Conservation (phyloP, 2,113 vertebrate genomes). For the Rhombomys opimus region DNA sequence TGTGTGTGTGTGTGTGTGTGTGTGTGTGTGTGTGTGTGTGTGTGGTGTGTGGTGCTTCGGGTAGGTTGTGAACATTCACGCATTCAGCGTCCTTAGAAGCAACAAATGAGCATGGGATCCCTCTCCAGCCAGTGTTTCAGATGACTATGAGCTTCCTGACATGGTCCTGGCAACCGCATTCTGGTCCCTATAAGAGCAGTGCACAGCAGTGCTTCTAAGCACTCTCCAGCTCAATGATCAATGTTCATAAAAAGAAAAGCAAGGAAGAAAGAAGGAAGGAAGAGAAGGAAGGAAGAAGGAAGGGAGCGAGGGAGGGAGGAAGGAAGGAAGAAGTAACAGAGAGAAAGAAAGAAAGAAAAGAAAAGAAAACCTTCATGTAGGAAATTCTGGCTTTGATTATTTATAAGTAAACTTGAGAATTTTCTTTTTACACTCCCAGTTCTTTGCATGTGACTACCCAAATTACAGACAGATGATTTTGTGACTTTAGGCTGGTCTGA, state of each 20-base stretch:
- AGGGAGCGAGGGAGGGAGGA: no score
- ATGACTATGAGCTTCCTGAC: neutral
- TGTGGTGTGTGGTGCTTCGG: neutral
- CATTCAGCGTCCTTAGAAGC: neutral
- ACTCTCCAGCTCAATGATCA: neutral
- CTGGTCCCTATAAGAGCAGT: neutral
- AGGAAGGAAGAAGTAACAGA: no score
- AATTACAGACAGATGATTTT: neutral
- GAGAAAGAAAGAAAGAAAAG: no score
- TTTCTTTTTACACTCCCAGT: neutral
- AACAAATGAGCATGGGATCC: neutral
- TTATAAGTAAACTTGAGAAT: neutral
- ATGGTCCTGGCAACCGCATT: no score
- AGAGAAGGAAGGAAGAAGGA: no score
- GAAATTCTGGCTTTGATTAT: neutral
- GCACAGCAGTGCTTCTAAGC: neutral
- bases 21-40: neutral
- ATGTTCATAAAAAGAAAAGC: no score
- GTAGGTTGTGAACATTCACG: no score
- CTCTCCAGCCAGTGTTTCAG: neutral
- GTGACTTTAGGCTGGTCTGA: neutral
- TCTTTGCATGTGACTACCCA: neutral
- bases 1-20: neutral
- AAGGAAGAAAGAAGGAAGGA: neutral
- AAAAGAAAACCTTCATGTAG: neutral